These are phyloP conservation scores for Punctoribates punctum DNA, from an alignment of 2,888 invertebrate species.

Conservation along the genomic window DNA sequence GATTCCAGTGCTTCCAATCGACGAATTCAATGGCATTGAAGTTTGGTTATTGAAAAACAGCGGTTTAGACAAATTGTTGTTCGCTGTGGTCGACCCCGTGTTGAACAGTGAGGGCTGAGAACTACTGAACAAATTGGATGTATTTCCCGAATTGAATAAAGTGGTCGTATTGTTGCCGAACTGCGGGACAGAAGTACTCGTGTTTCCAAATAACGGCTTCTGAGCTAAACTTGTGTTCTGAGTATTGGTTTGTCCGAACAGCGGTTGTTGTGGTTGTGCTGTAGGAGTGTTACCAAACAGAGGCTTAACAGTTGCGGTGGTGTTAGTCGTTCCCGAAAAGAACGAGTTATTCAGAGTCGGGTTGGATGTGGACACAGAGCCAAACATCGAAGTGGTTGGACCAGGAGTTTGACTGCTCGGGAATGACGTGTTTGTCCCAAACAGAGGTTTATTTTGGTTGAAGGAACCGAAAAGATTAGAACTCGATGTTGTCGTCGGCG, in stretches of 20 bases:
- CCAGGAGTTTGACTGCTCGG: conserved; percentile 55
- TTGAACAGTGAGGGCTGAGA: conserved; percentile 43
- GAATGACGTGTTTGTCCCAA: conserved; percentile 11
- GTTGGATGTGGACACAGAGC: conserved; percentile 4
- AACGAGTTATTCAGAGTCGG: conserved; percentile 1
- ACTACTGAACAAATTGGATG: conserved; percentile 47
- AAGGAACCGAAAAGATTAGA: conserved; percentile 6
- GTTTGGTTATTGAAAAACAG: conserved; percentile 17
- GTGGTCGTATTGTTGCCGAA: conserved; percentile 52
- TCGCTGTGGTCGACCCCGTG: neutral
- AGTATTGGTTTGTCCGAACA: conserved; percentile 31
- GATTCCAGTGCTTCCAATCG: neutral
- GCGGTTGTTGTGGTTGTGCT: neutral
- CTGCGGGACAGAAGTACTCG: neutral
- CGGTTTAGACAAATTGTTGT: neutral
- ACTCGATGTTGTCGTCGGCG: conserved; percentile 31
- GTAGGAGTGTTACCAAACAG: neutral
- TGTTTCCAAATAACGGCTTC: conserved; percentile 22
- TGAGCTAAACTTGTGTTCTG: conserved; percentile 11
- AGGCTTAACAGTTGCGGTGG: conserved; percentile 3
- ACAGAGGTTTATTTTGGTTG: conserved; percentile 23
- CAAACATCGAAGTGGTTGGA: conserved; percentile 63
- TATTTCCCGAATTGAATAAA: conserved; percentile 20
- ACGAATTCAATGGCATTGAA: neutral
- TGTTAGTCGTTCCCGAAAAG: conserved; percentile 4